Evolutionary conservation across 64 coral and sea anemone species (phyloP).

Genomic region (Cladopsammia gracilis): DNA sequence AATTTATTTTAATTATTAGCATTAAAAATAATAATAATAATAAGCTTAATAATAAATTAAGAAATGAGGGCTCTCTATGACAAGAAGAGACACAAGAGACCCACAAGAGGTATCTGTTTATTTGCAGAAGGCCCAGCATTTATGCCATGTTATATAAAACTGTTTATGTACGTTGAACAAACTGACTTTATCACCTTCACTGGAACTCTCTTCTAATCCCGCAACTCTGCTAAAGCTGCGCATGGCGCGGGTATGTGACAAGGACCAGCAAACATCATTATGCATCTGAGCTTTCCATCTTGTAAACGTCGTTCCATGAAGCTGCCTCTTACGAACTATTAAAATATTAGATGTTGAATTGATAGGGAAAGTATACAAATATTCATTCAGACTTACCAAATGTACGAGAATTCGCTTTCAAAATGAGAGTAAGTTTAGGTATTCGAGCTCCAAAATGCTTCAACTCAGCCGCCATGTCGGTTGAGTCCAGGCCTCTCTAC

Average conservation of each 20-base stretch:
- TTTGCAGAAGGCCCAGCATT: neutral
- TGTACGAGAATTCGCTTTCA: neutral
- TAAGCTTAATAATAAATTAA: too few relatives aligned
- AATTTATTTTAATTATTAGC: too few relatives aligned
- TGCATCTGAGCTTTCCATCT: neutral
- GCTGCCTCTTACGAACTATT: conserved; percentile 18
- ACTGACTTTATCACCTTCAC: conserved; percentile 4
- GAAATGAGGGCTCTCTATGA: too few relatives aligned
- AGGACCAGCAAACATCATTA: neutral
- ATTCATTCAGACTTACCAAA: conserved; percentile 7
- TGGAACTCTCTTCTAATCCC: neutral
- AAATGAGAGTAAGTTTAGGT: neutral
- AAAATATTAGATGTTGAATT: neutral
- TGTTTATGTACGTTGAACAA: neutral
- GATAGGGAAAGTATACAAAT: neutral
- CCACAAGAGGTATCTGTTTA: too few relatives aligned
- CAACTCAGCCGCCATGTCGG: conserved; percentile 17
- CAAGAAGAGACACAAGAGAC: too few relatives aligned
- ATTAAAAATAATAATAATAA: too few relatives aligned
- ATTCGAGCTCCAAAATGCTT: neutral
- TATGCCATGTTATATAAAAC: neutral
- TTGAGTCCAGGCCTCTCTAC: neutral
- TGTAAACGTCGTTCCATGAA: neutral
- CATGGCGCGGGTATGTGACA: neutral
- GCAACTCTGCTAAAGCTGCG: neutral